phyloP scores from a whole-genome alignment of 2,797 vertebrate species.

The Sebastes baramenuke region DNA sequence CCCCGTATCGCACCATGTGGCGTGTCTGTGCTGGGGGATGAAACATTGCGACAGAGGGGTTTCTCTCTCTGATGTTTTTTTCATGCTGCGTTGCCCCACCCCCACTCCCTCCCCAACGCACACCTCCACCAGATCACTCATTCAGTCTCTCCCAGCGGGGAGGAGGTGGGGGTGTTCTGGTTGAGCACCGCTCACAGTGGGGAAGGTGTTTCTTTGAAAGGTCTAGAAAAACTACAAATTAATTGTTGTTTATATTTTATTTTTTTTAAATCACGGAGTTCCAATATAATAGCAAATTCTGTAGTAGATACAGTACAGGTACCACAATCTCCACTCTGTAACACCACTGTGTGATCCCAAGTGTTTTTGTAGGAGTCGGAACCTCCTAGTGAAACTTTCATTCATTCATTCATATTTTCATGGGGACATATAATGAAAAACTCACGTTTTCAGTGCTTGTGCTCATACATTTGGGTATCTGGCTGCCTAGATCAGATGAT shows the following conservation, averaged over 20 bases:
- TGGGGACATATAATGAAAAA: too few species aligned
- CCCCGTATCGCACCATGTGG: not conserved
- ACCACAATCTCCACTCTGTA: not conserved
- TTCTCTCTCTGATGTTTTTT: slow-evolving; percentile 62
- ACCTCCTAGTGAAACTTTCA: not conserved
- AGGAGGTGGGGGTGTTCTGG: not conserved
- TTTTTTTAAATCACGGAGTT: not conserved
- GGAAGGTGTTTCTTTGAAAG: not conserved
- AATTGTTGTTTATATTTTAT: not conserved
- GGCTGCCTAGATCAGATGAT: too few species aligned
- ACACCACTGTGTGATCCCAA: too few species aligned
- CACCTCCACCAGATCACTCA: slow-evolving; percentile 29
- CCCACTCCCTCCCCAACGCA: not conserved
- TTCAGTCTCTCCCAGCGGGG: not conserved
- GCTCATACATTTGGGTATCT: too few species aligned
- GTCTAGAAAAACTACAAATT: not conserved
- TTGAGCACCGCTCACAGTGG: not conserved
- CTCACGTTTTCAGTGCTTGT: too few species aligned
- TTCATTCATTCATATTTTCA: too few species aligned
- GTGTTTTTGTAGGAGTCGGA: too few species aligned
- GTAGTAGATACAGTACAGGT: not conserved
- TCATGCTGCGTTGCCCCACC: slow-evolving; percentile 6
- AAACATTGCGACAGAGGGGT: slow-evolving; percentile 47
- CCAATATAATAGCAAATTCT: not conserved
- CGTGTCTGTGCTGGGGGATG: slow-evolving; percentile 34